phyloP scores from a whole-genome alignment of 1,140 invertebrate genomes.

The Aphelenchoides fujianensis region DNA sequence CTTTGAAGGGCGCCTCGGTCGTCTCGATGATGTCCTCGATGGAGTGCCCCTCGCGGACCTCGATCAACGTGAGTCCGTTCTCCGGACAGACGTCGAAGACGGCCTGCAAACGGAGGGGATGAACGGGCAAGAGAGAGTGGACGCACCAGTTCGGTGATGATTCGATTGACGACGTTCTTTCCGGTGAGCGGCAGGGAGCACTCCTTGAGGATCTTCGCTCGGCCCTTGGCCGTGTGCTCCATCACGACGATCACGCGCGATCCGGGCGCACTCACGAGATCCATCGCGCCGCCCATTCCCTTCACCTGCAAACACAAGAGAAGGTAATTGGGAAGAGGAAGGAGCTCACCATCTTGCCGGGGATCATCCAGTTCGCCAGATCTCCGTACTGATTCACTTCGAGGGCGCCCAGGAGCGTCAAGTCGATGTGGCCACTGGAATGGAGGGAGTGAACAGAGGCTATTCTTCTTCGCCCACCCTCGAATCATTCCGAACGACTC shows the following conservation, averaged over 20 bases:
- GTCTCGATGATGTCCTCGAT: conserved; percentile 12
- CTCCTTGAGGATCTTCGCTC: conserved; percentile 82
- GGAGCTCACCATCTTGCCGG: conserved; percentile 69
- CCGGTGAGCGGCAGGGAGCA: conserved; percentile 93
- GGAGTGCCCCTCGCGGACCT: conserved; percentile 64
- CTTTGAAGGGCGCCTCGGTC: conserved; percentile 7
- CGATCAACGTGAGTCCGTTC: conserved; percentile 73
- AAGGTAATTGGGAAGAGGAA: not conserved
- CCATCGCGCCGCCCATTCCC: conserved; percentile 99
- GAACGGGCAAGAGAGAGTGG: not conserved
- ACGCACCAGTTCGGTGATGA: conserved; percentile 88
- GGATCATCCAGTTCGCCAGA: conserved; percentile 99
- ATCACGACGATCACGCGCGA: conserved; percentile 83
- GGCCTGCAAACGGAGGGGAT: conserved; percentile 67
- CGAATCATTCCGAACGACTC: conserved; percentile 99
- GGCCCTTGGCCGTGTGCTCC: conserved; percentile 90
- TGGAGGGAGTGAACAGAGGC: no score
- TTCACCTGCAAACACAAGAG: conserved; percentile 66
- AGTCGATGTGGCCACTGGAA: conserved; percentile 89
- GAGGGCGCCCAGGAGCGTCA: conserved; percentile 95
- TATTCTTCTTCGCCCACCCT: no score
- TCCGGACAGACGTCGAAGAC: conserved; percentile 85
- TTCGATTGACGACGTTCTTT: conserved; percentile 84
- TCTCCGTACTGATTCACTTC: conserved; percentile 93
- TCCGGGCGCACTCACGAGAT: conserved; percentile 76